A percentile compares a stretch with the other conserved stretches of the same genome.
These are phyloP conservation scores for Drosophila pseudotalamancana DNA, from an alignment of 2,888 invertebrate species.

Conservation along the genomic window DNA sequence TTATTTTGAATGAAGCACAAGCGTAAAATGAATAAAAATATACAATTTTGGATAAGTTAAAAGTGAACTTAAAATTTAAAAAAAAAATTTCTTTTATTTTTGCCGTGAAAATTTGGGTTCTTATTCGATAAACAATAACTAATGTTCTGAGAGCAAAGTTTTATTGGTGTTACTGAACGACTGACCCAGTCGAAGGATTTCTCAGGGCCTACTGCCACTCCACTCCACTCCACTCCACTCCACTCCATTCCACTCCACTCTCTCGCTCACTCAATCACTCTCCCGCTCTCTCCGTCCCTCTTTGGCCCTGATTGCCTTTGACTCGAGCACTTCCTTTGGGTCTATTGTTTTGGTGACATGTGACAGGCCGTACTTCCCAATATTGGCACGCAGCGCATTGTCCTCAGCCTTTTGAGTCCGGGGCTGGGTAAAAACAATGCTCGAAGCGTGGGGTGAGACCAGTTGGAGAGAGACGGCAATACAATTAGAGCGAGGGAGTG, in stretches of 20 bases:
- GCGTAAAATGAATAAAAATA: background rate
- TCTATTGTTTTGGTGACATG: constrained; percentile 64
- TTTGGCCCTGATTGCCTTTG: constrained; percentile 30
- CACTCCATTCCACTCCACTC: background rate
- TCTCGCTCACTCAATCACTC: background rate
- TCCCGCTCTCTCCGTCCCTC: background rate
- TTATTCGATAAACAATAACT: background rate
- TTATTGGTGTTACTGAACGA: background rate
- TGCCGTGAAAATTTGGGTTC: constrained; percentile 4
- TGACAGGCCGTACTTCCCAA: constrained; percentile 69
- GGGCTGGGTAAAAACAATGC: constrained; percentile 47
- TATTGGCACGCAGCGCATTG: constrained; percentile 60
- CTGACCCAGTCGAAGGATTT: constrained; percentile 2
- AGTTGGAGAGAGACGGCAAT: background rate
- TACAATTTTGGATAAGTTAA: background rate
- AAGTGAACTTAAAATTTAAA: constrained; percentile 7
- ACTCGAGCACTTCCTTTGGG: constrained; percentile 51
- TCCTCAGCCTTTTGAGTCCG: constrained; percentile 21
- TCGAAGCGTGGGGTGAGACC: constrained; percentile 3
- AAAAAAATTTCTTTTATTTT: background rate
- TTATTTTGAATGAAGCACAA: background rate
- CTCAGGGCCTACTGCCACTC: constrained; percentile 27
- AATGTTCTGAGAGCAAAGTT: background rate
- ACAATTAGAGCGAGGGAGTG: background rate
- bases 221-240: constrained; percentile 10